Evolutionary conservation across 2,888 invertebrate genomes (phyloP).

Genomic region (Troglohyphantes excavatus): DNA sequence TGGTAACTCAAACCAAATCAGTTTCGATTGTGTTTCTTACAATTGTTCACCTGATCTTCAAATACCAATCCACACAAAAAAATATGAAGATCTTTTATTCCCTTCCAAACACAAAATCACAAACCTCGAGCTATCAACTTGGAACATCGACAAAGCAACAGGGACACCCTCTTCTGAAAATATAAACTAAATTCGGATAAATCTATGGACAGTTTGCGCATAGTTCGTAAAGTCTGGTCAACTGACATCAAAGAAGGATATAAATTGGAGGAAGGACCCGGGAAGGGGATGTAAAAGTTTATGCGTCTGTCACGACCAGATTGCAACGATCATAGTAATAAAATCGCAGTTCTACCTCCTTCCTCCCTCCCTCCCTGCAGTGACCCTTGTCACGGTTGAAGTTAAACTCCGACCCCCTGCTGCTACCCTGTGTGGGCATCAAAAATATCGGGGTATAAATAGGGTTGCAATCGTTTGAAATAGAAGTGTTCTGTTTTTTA

Average conservation of each 20-base stretch:
- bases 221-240: neutral
- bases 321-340: constrained; percentile 1
- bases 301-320: neutral
- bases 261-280: neutral
- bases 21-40: too few species aligned
- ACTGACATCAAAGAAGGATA: neutral
- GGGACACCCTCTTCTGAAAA: neutral
- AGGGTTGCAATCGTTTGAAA: neutral
- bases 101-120: too few species aligned
- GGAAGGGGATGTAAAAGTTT: neutral
- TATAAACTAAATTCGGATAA: neutral
- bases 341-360: neutral
- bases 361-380: neutral
- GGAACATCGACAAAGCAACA: too few species aligned
- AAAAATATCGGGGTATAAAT: neutral
- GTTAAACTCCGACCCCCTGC: neutral
- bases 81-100: too few species aligned
- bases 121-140: too few species aligned
- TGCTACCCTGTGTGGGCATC: neutral
- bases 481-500: neutral
- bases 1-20: too few species aligned
- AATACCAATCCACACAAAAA: too few species aligned
- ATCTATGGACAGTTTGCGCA: neutral
- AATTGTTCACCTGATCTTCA: too few species aligned
- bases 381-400: neutral